Base-by-base conservation (phyloP, 2,113 vertebrate species). In the Neodontobutis hainanensis region DNA sequence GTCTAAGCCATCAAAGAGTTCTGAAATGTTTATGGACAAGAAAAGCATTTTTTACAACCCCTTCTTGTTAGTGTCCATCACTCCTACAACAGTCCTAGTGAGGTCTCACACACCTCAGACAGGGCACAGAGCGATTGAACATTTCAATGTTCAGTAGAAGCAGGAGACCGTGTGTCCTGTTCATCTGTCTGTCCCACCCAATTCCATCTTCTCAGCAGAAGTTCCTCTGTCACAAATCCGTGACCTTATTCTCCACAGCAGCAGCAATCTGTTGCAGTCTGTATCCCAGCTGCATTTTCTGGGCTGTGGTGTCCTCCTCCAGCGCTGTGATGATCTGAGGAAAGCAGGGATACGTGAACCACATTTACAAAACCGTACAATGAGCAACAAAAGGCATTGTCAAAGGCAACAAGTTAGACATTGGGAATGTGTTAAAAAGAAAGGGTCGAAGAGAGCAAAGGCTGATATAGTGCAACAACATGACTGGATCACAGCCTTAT, bases 261-360 rank as follows among this genome's bases (percentile, higher is more conserved):
- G 97, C 97, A 0, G 97, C 97, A 0, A 99, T 95, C 91, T 99
- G 97, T 86, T 99, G 97, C 50, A 99, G 94, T 59, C 97, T 92
- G 68, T 99, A 99, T 34, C 96, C 96, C 0, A 99, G 93, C 91
- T 99, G 97, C 97, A 99, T 99, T 90, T 99, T 99, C 93, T 99
- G 97, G 42, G 97, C 97, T 0, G 94, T 96, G 52, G 93, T 78
- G 82, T 97, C 96, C 88, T 96, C 96, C 87, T 97, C 96, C 87
- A 97, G 90, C 14, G 96, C 96, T 0, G 95, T 97, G 68, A 99
- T 99, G 88, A 99, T 97, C 97, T 99, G 91, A 67, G 2, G 57
- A 58, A 7, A 32, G 5, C 11, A 62, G 1, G 19, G 38, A 2
- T 15, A 61, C 0, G 4, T 1, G 34, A 16, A 10, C 19, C 19